A percentile compares a stretch with the other conserved stretches of the same genome.
Conservation (phyloP, 2,113 vertebrate genomes). For the Cyrtonyx montezumae region DNA sequence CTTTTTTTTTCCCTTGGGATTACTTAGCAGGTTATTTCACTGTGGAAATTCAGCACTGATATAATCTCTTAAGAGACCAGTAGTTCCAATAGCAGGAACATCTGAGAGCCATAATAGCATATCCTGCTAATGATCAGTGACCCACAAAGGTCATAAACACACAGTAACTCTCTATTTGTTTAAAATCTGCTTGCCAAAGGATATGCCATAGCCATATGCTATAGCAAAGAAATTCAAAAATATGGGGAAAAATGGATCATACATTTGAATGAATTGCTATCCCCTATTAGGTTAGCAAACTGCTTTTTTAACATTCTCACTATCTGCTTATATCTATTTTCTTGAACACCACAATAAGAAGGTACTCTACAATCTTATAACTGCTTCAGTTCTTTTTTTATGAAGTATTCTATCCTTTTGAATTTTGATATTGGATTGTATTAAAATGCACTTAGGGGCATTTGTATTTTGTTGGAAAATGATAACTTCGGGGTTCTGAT, state of each 20-base stretch:
- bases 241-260: not conserved
- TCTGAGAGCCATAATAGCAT: not conserved
- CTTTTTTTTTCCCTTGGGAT: not conserved
- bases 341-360: not conserved
- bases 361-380: not conserved
- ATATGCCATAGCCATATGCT: not conserved
- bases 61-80: not conserved
- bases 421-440: not conserved
- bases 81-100: not conserved
- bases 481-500: not conserved
- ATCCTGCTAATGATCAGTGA: not conserved
- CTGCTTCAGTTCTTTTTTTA: not conserved
- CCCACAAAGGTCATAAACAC: not conserved
- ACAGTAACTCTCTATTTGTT: not conserved
- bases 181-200: slow-evolving; percentile 31
- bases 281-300: not conserved
- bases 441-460: not conserved
- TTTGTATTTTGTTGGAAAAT: not conserved
- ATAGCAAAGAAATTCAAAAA: not conserved
- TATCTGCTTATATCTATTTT: not conserved
- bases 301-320: not conserved
- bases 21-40: not conserved
- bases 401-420: not conserved
- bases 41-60: not conserved
- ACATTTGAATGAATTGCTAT: not conserved